Conservation (phyloP, 2,797 vertebrate species). For the Eutrigla gurnardus region DNA sequence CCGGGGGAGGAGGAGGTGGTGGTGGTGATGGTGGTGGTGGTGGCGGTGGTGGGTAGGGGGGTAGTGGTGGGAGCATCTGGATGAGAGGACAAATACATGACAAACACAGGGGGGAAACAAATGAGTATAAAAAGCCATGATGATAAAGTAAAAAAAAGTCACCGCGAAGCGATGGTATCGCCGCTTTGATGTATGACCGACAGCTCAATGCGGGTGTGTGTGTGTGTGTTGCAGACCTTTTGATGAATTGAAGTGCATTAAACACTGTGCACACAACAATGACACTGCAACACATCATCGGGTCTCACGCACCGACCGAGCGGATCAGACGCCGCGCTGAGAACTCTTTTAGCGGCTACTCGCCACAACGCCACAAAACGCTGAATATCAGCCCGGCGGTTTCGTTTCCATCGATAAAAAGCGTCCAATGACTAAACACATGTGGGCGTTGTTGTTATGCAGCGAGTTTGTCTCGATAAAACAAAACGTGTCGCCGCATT, state of each 20-base stretch:
- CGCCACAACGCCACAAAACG: slow-evolving; percentile 14
- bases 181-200: slow-evolving; percentile 31
- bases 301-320: slow-evolving; percentile 23
- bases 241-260: slow-evolving; percentile 42
- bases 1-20: slow-evolving; percentile 88
- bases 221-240: slow-evolving; percentile 13
- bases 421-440: slow-evolving; percentile 58
- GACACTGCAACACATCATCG: slow-evolving; percentile 22
- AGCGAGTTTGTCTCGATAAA: slow-evolving; percentile 45
- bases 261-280: slow-evolving; percentile 34
- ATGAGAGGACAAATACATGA: slow-evolving; percentile 91
- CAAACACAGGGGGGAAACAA: slow-evolving; percentile 77
- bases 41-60: slow-evolving; percentile 95
- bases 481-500: slow-evolving; percentile 44
- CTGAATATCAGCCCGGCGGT: too few relatives aligned
- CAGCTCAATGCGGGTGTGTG: slow-evolving; percentile 6
- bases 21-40: slow-evolving; percentile 87
- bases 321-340: slow-evolving; percentile 43
- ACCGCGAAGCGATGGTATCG: slow-evolving; percentile 44
- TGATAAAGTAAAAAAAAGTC: slow-evolving; percentile 79
- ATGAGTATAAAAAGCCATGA: slow-evolving; percentile 74
- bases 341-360: slow-evolving; percentile 33
- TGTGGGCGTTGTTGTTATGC: slow-evolving; percentile 59
- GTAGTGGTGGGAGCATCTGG: slow-evolving; percentile 99
- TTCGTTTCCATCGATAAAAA: slow-evolving; percentile 38